Percentiles rank a stretch among this genome's conserved stretches.
phyloP scores from a whole-genome alignment of 2,113 vertebrate species.

The Madoqua kirkii region DNA sequence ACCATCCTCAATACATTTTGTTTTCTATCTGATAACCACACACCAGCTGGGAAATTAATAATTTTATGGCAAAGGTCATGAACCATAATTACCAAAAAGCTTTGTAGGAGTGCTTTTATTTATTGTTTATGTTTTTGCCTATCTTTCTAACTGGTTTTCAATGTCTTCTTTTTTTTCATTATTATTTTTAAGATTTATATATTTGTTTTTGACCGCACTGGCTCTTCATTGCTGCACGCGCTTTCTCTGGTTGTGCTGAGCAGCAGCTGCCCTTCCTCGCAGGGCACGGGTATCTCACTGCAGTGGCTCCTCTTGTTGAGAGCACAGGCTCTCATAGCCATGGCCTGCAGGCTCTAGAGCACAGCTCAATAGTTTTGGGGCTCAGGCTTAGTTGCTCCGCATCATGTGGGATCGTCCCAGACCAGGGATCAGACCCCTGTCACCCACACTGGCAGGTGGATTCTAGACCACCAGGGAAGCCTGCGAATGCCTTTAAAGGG shows the following conservation, averaged over 20 bases:
- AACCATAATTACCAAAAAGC: neutral
- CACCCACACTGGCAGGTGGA: rapidly evolving
- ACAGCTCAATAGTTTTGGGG: neutral
- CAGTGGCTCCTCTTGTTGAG: neutral
- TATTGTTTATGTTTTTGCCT: neutral
- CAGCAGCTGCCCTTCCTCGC: neutral
- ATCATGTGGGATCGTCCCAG: neutral
- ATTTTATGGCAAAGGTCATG: neutral
- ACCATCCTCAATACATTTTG: neutral
- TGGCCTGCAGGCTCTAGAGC: rapidly evolving
- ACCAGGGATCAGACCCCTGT: neutral
- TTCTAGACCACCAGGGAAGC: neutral
- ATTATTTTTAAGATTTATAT: neutral
- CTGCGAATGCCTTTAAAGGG: neutral
- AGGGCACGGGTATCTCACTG: neutral
- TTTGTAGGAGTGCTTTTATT: neutral
- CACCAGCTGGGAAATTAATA: neutral
- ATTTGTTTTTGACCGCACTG: rapidly evolving
- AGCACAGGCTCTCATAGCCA: neutral
- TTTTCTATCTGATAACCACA: neutral
- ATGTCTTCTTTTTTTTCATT: neutral
- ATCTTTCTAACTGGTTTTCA: neutral
- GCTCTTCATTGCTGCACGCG: rapidly evolving
- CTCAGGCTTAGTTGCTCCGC: rapidly evolving
- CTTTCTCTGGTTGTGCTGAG: neutral